Evolutionary conservation across 2,888 invertebrate genomes (phyloP), one percentile per base, ranked within the genome.

Genomic region (Ischnus inquisitorius): DNA sequence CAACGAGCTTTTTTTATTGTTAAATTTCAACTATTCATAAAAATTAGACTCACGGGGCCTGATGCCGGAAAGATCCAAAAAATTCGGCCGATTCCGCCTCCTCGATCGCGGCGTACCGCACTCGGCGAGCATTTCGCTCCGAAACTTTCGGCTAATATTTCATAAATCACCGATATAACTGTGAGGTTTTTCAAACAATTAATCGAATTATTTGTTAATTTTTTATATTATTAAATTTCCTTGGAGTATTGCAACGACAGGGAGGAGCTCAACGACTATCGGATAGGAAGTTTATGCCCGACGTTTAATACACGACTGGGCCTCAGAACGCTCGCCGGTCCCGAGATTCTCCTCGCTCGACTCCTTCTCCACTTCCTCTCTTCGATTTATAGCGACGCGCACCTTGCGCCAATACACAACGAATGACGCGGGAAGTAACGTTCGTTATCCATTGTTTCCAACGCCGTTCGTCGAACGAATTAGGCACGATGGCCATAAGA

Each of bases 41-140:
- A 19, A 19, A 34, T 16, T 48, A 3, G 8, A 90, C 91, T 91
- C 87, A 90, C 91, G 88, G 75, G 82, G 85, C 79, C 87, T 79
- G n/a, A 87, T 84, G 64, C 89, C 91, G 60, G 91, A 91, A 64
- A 93, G 89, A 88, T 93, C 92, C 83, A 93, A 88, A 87, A 92
- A 92, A 65, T 87, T 90, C 48, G 93, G 93, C 60, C 93, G 88
- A 76, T 90, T 88, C 57, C 89, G 90, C 79, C 92, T 88, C 76
- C 89, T 88, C 34, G 88, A 88, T 62, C 89, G 90, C 16, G 92
- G 92, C 0, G 91, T 91, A 28, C 88, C 88, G 62, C 86, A 88
- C 69, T 90, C 89, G 65, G 79, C 84, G 74, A 84, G 72, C 84
- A 84, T 84, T 14, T 79, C 28, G 60, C 74, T 34, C 22, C 39